Evolutionary conservation across 2,113 vertebrate genomes (phyloP), one percentile per base, ranked within the genome.

Genomic region (Amazona vittata): DNA sequence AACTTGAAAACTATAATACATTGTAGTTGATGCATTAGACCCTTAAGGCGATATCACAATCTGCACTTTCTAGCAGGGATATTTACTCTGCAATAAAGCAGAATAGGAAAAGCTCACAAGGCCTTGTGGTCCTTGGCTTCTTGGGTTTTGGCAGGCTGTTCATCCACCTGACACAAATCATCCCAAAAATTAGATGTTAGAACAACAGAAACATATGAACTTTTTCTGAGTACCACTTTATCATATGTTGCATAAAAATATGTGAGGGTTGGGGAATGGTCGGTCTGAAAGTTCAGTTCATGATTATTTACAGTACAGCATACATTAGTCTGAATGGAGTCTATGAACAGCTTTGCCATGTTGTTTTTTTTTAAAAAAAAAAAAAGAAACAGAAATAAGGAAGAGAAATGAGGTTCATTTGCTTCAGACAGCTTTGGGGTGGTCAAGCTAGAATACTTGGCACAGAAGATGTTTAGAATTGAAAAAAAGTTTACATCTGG

Each of bases 331-430:
- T 96, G 96, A 97, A 92, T 0, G 1, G 47, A 94, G 62, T 89
- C 86, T 86, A 33, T 7, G 49, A 95, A 89, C 89, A 91, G 49
- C 44, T 65, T 95, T 89, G 63, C 92, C 91, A 96, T 97, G 92
- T 86, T 93, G 44, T 80, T 94, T 65, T 43, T 37, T 37, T 37
- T 37, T 37, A 37, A 37, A 90, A 83, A 83, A 70, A 64, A 55
- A 29, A 39, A 83, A 86, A 74, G 62, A 22, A 47, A 3, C 16
- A 87, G 31, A 87, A 69, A 90, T 69, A 82, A 92, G 50, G 41
- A 94, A 92, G 77, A 95, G 94, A 96, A 96, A 97, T 91, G 35
- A 96, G 35, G 31, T 94, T n/a, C 77, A 92, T 96, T 95, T 92
- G 62, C 62, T 96, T 79, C 70, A 96, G 90, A 84, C 77, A 94